These are phyloP conservation scores for Fragum sueziense DNA, from an alignment of 2,888 invertebrate species.

Conservation along the genomic window DNA sequence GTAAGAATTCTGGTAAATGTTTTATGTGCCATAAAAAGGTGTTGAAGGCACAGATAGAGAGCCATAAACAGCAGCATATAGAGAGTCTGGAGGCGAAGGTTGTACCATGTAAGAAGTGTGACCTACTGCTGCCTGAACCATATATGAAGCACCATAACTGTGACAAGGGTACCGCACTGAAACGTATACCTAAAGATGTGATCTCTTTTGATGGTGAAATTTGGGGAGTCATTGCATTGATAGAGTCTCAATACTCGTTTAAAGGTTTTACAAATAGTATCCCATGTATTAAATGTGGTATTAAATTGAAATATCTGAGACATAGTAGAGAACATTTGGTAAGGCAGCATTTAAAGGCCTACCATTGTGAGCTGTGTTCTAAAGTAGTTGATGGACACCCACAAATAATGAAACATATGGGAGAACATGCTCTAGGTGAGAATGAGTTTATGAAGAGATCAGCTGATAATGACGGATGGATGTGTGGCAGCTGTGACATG, in stretches of 20 bases:
- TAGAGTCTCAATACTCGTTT: neutral
- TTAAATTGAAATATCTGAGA: neutral
- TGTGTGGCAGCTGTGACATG: neutral
- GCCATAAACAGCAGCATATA: neutral
- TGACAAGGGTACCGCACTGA: neutral
- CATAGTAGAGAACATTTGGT: neutral
- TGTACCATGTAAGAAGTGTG: neutral
- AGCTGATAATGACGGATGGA: neutral
- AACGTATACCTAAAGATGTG: neutral
- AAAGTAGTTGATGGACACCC: neutral
- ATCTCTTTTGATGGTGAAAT: neutral
- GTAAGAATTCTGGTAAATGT: neutral
- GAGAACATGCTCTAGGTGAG: neutral
- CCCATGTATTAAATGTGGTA: neutral
- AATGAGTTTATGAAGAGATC: neutral
- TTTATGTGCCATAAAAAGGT: neutral
- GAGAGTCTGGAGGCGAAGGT: neutral
- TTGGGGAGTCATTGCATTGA: neutral
- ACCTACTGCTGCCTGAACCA: neutral
- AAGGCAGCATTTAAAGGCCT: neutral
- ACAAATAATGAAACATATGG: neutral
- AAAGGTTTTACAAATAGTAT: neutral
- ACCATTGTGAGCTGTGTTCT: neutral
- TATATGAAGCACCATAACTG: neutral
- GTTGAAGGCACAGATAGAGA: neutral